These are phyloP conservation scores for Leucophenga varia DNA, from an alignment of 1,140 invertebrate species.

Conservation along the genomic window DNA sequence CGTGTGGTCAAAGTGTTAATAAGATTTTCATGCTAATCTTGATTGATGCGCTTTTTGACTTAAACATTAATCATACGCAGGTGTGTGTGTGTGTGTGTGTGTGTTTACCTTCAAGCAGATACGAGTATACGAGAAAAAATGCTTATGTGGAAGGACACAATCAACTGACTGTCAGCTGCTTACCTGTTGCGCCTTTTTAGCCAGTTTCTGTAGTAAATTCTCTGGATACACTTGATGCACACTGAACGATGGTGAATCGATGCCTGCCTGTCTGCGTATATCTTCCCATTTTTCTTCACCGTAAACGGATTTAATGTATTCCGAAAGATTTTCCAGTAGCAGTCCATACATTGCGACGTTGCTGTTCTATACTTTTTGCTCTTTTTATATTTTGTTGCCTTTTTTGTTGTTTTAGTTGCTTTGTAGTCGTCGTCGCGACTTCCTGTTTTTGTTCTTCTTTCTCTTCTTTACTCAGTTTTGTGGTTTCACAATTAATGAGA, in stretches of 20 bases:
- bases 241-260: slow-evolving; percentile 84
- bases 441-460: too few relatives aligned
- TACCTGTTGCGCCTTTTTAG: slow-evolving; percentile 82
- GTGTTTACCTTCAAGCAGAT: too few relatives aligned
- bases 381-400: too few relatives aligned
- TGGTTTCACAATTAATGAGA: too few relatives aligned
- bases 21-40: background rate
- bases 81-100: too few relatives aligned
- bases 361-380: slow-evolving; percentile 35
- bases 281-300: slow-evolving; percentile 91
- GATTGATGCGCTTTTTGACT: background rate
- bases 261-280: slow-evolving; percentile 75
- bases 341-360: slow-evolving; percentile 98
- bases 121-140: too few relatives aligned
- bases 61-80: background rate
- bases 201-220: slow-evolving; percentile 79
- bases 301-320: slow-evolving; percentile 85
- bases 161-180: background rate
- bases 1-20: background rate
- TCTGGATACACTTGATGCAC: slow-evolving; percentile 93
- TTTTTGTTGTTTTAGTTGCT: too few relatives aligned
- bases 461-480: too few relatives aligned
- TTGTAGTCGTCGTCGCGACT: too few relatives aligned
- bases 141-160: background rate
- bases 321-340: slow-evolving; percentile 87